These are phyloP conservation scores for Tamandua tetradactyla DNA, from an alignment of 2,797 vertebrate genomes.

Conservation along the genomic window DNA sequence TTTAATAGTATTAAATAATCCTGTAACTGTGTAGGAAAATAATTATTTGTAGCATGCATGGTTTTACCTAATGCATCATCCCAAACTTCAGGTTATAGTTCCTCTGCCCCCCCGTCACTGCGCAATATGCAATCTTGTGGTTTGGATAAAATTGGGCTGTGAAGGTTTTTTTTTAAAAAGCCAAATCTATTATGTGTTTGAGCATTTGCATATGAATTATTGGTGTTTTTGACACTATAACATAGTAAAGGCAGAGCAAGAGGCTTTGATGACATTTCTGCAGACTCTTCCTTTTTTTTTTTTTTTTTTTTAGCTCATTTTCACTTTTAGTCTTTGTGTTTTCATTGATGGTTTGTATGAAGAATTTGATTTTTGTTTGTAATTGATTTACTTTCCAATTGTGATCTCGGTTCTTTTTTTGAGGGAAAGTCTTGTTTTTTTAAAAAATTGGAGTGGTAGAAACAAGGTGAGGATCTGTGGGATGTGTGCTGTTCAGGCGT, in stretches of 20 bases:
- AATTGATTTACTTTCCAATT: slow-evolving; percentile 24
- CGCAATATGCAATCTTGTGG: background rate
- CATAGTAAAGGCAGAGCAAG: background rate
- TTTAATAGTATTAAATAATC: background rate
- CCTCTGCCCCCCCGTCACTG: background rate
- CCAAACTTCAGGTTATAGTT: background rate
- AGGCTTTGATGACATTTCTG: background rate
- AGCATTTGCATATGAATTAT: background rate
- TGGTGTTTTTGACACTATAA: slow-evolving; percentile 61
- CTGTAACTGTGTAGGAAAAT: background rate
- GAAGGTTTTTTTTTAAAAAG: background rate
- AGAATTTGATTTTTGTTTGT: background rate
- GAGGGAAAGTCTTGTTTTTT: background rate
- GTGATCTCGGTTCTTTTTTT: background rate
- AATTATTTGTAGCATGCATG: background rate
- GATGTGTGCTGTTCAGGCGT: background rate
- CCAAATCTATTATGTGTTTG: background rate
- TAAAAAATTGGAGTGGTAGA: slow-evolving; percentile 56
- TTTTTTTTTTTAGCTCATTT: slow-evolving; percentile 54
- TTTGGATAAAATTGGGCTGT: background rate
- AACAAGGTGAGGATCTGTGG: background rate
- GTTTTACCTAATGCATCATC: slow-evolving; percentile 48
- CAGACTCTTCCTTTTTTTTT: slow-evolving; percentile 56
- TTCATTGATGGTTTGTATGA: slow-evolving; percentile 55
- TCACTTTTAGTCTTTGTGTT: background rate